phyloP scores from a whole-genome alignment of 2,888 invertebrate genomes.

The Melinaea marsaeus region DNA sequence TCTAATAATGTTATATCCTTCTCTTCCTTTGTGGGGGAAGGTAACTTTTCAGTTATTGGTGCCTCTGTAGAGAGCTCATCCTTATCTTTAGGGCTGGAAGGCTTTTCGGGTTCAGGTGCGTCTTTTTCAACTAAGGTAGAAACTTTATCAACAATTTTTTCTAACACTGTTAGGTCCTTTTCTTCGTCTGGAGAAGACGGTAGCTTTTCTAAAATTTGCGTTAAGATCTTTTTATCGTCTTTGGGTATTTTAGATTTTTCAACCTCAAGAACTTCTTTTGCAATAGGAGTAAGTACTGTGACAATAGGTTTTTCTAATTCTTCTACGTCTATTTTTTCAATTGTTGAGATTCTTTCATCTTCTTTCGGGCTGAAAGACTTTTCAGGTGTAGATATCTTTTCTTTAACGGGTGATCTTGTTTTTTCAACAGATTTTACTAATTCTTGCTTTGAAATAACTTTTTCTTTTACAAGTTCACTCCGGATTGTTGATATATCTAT shows the following conservation, averaged over 20 bases:
- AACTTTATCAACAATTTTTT: conserved; percentile 12
- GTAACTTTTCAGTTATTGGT: too few relatives aligned
- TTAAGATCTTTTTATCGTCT: neutral
- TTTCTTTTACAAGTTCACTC: conserved; percentile 11
- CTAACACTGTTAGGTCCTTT: neutral
- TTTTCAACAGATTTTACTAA: conserved; percentile 9
- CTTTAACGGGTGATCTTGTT: conserved; percentile 9
- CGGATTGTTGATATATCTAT: conserved; percentile 18
- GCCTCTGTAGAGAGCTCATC: too few relatives aligned
- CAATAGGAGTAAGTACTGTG: conserved; percentile 12
- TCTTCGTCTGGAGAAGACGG: too few relatives aligned
- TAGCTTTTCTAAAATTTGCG: too few relatives aligned
- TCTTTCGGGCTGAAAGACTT: conserved; percentile 14
- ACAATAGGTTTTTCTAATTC: neutral
- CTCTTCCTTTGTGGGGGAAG: too few relatives aligned
- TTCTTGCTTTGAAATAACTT: neutral
- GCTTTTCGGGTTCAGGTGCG: neutral
- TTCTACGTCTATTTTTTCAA: neutral
- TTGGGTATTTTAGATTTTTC: conserved; percentile 2
- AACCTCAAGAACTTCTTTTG: neutral
- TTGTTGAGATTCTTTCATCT: conserved; percentile 5
- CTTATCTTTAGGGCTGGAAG: too few relatives aligned
- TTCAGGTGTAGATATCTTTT: neutral
- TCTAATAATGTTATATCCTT: neutral
- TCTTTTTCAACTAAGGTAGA: conserved; percentile 10